phyloP scores from a whole-genome alignment of 1,140 invertebrate genomes.

The Antheraea mylitta region DNA sequence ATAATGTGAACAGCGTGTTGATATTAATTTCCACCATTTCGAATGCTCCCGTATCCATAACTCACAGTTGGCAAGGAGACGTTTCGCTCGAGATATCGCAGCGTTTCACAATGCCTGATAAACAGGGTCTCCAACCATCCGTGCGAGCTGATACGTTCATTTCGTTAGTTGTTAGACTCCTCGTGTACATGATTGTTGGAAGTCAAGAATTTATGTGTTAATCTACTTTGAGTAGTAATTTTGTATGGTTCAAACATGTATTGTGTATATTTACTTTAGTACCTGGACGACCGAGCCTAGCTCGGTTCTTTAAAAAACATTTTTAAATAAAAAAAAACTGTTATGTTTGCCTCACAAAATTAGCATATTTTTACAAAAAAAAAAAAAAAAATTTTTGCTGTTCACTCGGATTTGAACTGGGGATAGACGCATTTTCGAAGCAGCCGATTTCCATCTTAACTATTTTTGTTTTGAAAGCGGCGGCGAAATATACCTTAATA shows the following conservation, averaged over 20 bases:
- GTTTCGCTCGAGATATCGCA: not conserved
- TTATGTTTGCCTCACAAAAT: no score
- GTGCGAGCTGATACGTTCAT: slow-evolving; percentile 11
- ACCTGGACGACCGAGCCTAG: no score
- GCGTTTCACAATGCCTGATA: not conserved
- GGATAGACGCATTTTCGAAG: no score
- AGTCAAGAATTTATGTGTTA: not conserved
- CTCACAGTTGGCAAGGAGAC: not conserved
- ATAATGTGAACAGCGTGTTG: not conserved
- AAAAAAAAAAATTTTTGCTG: no score
- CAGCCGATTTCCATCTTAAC: no score
- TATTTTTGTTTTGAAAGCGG: no score
- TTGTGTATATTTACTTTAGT: no score
- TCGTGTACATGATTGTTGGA: not conserved
- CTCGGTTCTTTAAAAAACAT: no score
- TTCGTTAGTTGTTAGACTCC: not conserved
- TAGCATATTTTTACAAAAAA: no score
- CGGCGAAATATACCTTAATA: no score
- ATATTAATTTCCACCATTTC: slow-evolving; percentile 1
- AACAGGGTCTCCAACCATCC: not conserved
- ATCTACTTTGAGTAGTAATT: not conserved
- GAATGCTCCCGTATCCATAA: slow-evolving; percentile 2
- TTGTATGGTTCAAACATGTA: not conserved
- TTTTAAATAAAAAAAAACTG: no score
- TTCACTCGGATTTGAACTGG: no score